Conservation (phyloP, 2,888 invertebrate species). For the Drosophila histrio region DNA sequence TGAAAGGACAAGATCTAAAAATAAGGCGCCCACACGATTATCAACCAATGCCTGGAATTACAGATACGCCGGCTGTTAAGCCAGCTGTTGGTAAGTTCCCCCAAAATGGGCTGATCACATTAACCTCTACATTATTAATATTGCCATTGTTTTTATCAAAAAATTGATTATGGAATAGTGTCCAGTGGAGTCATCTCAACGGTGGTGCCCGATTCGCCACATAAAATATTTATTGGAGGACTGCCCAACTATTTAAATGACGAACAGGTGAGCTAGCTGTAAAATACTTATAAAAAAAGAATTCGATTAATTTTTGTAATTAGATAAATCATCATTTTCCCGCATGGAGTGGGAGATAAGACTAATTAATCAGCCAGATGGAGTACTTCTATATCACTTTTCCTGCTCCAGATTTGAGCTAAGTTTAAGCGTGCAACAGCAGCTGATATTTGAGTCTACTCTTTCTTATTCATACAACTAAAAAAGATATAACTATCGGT, state of each 20-base stretch:
- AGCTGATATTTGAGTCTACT: too few relatives aligned
- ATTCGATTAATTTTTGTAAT: too few relatives aligned
- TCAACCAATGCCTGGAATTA: constrained; percentile 98
- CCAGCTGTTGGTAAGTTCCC: constrained; percentile 89
- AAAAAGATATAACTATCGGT: too few relatives aligned
- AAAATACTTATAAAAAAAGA: too few relatives aligned
- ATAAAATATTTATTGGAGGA: constrained; percentile 99
- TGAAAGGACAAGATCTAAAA: constrained; percentile 99
- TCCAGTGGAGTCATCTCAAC: constrained; percentile 92
- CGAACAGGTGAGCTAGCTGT: constrained; percentile 96
- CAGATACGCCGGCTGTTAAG: constrained; percentile 94
- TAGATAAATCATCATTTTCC: too few relatives aligned
- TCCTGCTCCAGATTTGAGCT: too few relatives aligned
- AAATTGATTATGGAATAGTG: constrained; percentile 40
- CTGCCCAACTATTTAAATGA: constrained; percentile 99
- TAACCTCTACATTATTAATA: neutral
- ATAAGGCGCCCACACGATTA: constrained; percentile 99
- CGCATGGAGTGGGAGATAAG: neutral
- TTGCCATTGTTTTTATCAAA: neutral
- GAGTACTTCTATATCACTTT: neutral
- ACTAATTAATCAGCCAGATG: neutral
- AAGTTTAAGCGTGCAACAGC: too few relatives aligned
- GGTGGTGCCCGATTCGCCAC: constrained; percentile 98
- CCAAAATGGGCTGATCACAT: neutral
- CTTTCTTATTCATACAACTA: too few relatives aligned